phyloP scores from a whole-genome alignment of 2,888 invertebrate species.

The Andrena hattorfiana region DNA sequence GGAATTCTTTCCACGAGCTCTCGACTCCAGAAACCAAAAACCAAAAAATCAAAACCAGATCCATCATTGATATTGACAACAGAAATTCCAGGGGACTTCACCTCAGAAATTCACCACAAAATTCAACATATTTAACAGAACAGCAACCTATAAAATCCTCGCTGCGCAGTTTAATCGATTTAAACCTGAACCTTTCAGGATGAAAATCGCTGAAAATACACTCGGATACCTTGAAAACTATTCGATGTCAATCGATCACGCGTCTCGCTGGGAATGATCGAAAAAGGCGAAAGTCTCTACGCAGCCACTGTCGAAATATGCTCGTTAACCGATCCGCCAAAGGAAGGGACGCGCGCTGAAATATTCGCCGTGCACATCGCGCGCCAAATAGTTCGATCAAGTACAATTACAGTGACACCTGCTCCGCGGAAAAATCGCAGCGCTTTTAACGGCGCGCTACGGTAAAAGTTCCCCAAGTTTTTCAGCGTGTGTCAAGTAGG shows the following conservation, averaged over 20 bases:
- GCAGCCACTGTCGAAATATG: not conserved
- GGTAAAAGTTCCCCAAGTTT: constrained; percentile 13
- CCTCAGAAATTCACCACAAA: not conserved
- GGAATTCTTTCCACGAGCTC: constrained; percentile 1
- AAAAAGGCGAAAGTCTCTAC: constrained; percentile 9
- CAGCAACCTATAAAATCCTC: constrained; percentile 6
- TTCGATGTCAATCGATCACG: not conserved
- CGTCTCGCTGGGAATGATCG: not conserved
- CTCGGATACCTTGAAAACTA: not conserved
- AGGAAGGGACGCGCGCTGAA: no score
- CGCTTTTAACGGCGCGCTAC: constrained; percentile 7
- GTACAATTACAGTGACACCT: constrained; percentile 17
- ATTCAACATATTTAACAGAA: no score
- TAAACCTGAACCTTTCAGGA: not conserved
- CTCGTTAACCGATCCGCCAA: not conserved
- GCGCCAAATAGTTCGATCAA: not conserved
- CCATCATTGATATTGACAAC: not conserved
- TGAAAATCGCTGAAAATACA: not conserved
- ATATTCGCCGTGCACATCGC: no score
- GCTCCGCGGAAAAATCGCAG: not conserved
- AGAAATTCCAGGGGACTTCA: constrained; percentile 12
- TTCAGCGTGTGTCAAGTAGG: constrained; percentile 45
- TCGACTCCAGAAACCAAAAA: not conserved
- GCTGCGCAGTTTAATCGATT: not conserved
- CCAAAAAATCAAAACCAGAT: not conserved